A percentile compares a stretch with the other conserved stretches of the same genome.
phyloP scores from a whole-genome alignment of 2,797 vertebrate genomes.

The Danio kyathit region DNA sequence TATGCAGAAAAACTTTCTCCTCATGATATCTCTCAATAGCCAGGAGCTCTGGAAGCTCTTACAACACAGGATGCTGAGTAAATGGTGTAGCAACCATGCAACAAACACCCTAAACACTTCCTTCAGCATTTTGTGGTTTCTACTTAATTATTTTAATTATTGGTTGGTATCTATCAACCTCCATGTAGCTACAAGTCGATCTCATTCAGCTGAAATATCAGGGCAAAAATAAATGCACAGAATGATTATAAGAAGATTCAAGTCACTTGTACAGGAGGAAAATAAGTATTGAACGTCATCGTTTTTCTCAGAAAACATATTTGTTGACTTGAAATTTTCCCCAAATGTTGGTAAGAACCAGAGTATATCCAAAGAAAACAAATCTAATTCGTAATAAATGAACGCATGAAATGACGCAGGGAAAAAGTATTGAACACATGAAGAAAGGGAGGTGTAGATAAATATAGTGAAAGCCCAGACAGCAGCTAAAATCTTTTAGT shows the following conservation, averaged over 20 bases:
- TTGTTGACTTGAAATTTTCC: too few relatives aligned
- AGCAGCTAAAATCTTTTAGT: too few relatives aligned
- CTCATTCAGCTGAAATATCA: background rate
- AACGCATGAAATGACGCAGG: too few relatives aligned
- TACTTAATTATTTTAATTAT: background rate
- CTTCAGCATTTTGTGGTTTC: background rate
- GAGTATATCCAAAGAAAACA: too few relatives aligned
- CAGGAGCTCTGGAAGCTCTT: conserved; percentile 9
- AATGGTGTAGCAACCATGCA: conserved; percentile 4
- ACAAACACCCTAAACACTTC: background rate
- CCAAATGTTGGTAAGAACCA: too few relatives aligned
- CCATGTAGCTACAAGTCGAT: background rate
- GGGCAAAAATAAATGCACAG: background rate
- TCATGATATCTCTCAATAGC: background rate
- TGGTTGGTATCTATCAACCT: background rate
- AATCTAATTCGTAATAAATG: too few relatives aligned
- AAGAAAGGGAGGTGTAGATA: too few relatives aligned
- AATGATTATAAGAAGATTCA: background rate
- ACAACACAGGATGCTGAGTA: conserved; percentile 4
- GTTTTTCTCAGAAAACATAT: too few relatives aligned
- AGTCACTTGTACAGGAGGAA: too few relatives aligned
- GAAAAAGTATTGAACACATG: too few relatives aligned
- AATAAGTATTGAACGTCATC: too few relatives aligned
- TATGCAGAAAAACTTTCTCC: conserved; percentile 2
- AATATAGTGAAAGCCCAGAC: too few relatives aligned